Percentiles rank a stretch among this genome's conserved stretches.
Conservation (phyloP, 2,888 invertebrate genomes). For the Leptopilina myrica region DNA sequence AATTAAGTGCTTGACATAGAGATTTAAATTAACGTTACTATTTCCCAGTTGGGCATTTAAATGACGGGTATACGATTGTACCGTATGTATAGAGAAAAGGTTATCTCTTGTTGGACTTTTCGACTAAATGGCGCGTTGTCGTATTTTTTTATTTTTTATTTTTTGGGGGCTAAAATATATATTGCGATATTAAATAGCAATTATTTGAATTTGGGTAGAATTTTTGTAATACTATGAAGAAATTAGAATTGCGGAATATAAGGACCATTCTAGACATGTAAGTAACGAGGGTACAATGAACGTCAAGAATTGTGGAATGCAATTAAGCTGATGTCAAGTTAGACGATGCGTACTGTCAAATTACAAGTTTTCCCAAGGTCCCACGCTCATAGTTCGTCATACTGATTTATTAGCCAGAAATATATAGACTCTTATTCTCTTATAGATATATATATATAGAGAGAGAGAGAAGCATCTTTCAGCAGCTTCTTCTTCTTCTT, state of each 20-base stretch:
- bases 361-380: slow-evolving; percentile 56
- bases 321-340: slow-evolving; percentile 54
- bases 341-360: slow-evolving; percentile 57
- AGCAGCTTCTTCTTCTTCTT: neutral
- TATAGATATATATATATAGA: neutral
- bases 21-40: slow-evolving; percentile 16
- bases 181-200: no score
- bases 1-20: slow-evolving; percentile 21
- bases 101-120: slow-evolving; percentile 8
- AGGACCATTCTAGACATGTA: slow-evolving; percentile 11
- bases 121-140: no score
- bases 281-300: slow-evolving; percentile 50
- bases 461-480: neutral
- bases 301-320: slow-evolving; percentile 55
- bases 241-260: neutral
- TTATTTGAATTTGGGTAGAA: neutral
- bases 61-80: neutral
- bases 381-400: slow-evolving; percentile 52
- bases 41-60: slow-evolving; percentile 29
- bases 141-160: no score
- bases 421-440: neutral
- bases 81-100: neutral
- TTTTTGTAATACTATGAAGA: neutral
- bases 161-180: neutral
- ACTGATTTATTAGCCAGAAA: slow-evolving; percentile 54